Percentiles rank a stretch among this genome's conserved stretches.
Conservation (phyloP, 2,888 invertebrate species). For the Sturmia bella region DNA sequence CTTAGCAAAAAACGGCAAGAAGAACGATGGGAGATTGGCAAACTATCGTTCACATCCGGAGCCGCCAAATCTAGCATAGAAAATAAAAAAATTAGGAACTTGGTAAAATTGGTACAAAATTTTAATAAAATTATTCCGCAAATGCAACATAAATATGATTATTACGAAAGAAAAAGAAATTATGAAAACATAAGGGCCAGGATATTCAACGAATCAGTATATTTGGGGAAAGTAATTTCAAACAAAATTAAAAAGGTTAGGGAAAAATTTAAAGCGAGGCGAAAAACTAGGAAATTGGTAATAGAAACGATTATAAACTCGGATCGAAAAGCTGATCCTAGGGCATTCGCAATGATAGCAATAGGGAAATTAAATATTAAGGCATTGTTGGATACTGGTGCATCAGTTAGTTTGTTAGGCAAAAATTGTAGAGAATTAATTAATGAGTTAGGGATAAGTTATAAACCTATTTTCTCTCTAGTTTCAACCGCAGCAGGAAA, state of each 20-base stretch:
- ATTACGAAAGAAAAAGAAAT: background rate
- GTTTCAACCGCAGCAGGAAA: slow-evolving; percentile 25
- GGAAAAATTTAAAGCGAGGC: background rate
- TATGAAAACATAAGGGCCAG: background rate
- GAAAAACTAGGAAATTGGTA: background rate
- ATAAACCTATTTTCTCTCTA: background rate
- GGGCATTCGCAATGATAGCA: background rate
- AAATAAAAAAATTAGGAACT: background rate
- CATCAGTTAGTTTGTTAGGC: slow-evolving; percentile 10
- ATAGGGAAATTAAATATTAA: background rate
- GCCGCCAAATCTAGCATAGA: background rate
- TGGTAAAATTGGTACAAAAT: background rate
- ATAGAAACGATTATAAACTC: background rate
- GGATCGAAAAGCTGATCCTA: background rate
- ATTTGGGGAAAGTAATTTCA: background rate
- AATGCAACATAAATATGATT: background rate
- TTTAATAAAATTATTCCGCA: slow-evolving; percentile 4
- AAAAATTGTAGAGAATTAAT: slow-evolving; percentile 32
- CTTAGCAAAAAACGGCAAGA: too few species aligned
- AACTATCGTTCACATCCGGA: background rate
- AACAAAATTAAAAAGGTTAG: background rate
- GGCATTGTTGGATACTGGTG: slow-evolving; percentile 32
- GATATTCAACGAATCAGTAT: background rate
- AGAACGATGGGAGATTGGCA: background rate
- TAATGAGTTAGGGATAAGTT: background rate